Evolutionary conservation across 2,797 vertebrate genomes (phyloP), one percentile per base, ranked within the genome.

Genomic region (Adrianichthys oophorus): DNA sequence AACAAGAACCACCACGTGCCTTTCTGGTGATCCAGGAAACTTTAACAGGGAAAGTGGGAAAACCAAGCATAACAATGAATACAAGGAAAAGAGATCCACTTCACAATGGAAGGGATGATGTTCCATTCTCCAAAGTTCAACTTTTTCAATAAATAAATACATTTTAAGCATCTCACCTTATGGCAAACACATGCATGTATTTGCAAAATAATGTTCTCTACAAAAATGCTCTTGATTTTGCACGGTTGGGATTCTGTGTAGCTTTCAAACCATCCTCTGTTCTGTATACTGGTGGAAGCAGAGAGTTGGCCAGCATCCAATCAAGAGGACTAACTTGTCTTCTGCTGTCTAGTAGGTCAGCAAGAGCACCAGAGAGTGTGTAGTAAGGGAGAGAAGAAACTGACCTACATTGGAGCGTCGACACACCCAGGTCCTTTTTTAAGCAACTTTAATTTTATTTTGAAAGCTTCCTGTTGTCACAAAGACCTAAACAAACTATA

Each of bases 251-350:
- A 50, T 67, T 15, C 1, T 56, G 17, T 52, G 48, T 65, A 64
- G 2, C 62, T 73, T 68, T 62, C 54, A 69, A 70, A 59, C 43
- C 55, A 52, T 23, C 14, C 50, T 61, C 48, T 26, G 49, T n/a
- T 4, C 47, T 68, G 47, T 53, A 19, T 10, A 29, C 24, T 52
- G 57, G 63, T 54, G 52, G 49, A 69, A 58, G 37, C 44, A 48
- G 12, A 8, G 40, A 45, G 51, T 49, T 80, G 68, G 65, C 53
- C 15, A 17, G 23, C 12, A 54, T 69, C 80, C 68, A 86, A 74
- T 79, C 74, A 80, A 62, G 65, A 64, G 70, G 72, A 84, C 72
- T 76, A 71, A 68, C 59, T n/a, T 60, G 56, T 61, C 65, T 61
- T 61, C 59, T 66, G 52, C 41, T 6, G 59, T 5, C 55, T 40